Base-by-base conservation (phyloP, 2,797 vertebrate species). In the Peromyscus melanophrys region DNA sequence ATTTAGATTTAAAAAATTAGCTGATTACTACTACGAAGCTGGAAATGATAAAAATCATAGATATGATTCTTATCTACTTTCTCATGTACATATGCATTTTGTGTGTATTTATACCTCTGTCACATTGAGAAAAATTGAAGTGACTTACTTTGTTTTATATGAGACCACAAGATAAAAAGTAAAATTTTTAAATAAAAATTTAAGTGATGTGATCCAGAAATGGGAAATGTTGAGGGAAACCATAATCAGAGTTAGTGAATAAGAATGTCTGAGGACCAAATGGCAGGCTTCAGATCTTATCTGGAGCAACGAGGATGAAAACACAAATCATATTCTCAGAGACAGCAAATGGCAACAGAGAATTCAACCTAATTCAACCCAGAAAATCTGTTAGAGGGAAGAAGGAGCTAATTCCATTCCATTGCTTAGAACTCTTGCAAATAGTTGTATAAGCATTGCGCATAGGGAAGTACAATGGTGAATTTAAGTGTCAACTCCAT, bases 101-200 rank as follows among this genome's bases (percentile, higher is more conserved):
- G 25, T 29, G 6, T 55, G 25, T 73, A 61, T n/a, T 82, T 78
- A 80, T 80, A 57, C n/a, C 31, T 86, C 65, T 7, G 46, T n/a
- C 13, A 61, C 10, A 78, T 19, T 93, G 8, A 65, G n/a, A 94
- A 77, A 83, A 90, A 61, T 69, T 49, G 29, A 94, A 27, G 29
- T 37, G 40, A 11, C 29, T 92, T 89, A 61, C 40, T 92, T 75
- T 93, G 25, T 65, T 84, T 94, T 63, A 63, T 63, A 55, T 89
- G 27, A 82, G 17, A 27, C 59, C 65, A 93, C 37, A 55, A 85
- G 27, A 46, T 37, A 90, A 97, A 91, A 96, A 87, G 4, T 69
- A 67, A 94, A 94, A 23, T 12, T 57, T 77, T 27, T 2, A 46
- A 73, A 88, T 40, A 46, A 67, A 61, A 40, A n/a, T 43, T 19